Evolutionary conservation across 2,113 vertebrate genomes (phyloP).

Genomic region (Actenoides hombroni): DNA sequence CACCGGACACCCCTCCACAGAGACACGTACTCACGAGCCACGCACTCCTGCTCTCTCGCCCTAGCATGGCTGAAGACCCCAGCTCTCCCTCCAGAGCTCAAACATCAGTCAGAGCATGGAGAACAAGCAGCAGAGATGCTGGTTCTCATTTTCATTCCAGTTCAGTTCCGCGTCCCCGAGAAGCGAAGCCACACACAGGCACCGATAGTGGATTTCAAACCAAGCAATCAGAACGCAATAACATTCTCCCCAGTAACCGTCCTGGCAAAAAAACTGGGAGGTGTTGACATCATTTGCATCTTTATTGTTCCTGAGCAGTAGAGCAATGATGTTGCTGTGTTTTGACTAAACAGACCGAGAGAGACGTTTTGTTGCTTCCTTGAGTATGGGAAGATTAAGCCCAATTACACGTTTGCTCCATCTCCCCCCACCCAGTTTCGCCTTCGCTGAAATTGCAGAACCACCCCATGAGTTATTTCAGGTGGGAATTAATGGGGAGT

Average conservation of each 20-base stretch:
- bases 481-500: not conserved
- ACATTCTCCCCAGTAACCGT: not conserved
- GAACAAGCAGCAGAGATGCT: not conserved
- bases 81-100: not conserved
- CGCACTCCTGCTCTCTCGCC: not conserved
- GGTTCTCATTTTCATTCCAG: not conserved
- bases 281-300: conserved; percentile 26
- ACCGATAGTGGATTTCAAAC: not conserved
- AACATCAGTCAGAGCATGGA: fast-evolving
- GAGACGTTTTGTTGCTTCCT: conserved; percentile 28
- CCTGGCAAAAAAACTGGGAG: not conserved
- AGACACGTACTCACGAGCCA: fast-evolving
- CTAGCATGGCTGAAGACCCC: not conserved
- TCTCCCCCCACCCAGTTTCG: not conserved
- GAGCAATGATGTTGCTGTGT: not conserved
- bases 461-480: not conserved
- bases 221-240: not conserved
- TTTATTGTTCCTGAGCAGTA: conserved; percentile 27
- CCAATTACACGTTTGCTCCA: not conserved
- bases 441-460: not conserved
- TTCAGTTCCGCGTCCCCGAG: not conserved
- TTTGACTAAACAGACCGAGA: not conserved
- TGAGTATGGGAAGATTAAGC: conserved; percentile 32
- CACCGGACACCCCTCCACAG: not conserved
- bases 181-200: not conserved